phyloP scores from a whole-genome alignment of 1,140 invertebrate genomes.

The Acromyrmex charruanus region DNA sequence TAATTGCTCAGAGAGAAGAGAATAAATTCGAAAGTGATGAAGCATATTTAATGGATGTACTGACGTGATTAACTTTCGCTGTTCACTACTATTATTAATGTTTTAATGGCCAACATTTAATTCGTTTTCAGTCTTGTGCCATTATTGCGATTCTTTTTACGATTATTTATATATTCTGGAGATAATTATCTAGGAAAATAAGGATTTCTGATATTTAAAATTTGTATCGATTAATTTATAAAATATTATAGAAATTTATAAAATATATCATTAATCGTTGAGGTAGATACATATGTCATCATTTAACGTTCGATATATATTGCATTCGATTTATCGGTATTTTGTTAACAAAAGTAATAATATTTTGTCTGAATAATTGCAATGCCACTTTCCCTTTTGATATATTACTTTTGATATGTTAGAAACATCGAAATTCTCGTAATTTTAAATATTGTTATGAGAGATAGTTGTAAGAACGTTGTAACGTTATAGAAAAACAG shows the following conservation, averaged over 20 bases:
- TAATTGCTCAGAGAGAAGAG: background rate
- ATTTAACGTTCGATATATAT: constrained; percentile 31
- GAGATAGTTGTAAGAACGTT: background rate
- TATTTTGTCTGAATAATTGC: constrained; percentile 38
- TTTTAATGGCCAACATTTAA: constrained; percentile 19
- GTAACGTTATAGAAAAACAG: constrained; percentile 8
- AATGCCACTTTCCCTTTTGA: constrained; percentile 9
- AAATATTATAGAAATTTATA: constrained; percentile 22
- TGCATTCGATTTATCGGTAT: constrained; percentile 20
- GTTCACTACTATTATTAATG: background rate
- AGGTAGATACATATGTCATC: constrained; percentile 29
- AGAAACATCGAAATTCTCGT: background rate
- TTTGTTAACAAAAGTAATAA: constrained; percentile 32
- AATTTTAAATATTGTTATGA: constrained; percentile 23
- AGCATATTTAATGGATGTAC: background rate
- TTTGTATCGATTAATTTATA: background rate
- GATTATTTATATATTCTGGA: background rate
- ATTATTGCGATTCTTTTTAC: background rate
- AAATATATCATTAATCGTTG: constrained; percentile 22
- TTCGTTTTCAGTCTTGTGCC: background rate
- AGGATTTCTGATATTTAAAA: constrained; percentile 8
- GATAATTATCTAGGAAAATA: constrained; percentile 14
- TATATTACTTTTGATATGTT: background rate
- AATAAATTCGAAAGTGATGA: constrained; percentile 8
- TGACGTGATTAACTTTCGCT: background rate